Percentiles rank a stretch among this genome's conserved stretches.
Evolutionary conservation across 2,797 vertebrate species (phyloP).

Genomic region (Salmo trutta): DNA sequence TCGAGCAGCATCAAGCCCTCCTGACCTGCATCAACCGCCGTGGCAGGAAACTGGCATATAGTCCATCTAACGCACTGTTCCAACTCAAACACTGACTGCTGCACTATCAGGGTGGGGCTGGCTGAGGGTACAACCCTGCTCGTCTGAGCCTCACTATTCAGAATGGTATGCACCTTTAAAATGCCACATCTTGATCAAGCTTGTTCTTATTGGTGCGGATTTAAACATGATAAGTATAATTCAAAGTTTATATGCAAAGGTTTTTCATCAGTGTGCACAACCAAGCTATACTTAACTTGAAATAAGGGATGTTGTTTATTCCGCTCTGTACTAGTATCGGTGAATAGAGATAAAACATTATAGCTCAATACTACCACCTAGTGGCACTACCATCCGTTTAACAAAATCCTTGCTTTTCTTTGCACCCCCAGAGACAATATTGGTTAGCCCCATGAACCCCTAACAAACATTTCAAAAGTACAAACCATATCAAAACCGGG

Average conservation of each 20-base stretch:
- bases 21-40: slow-evolving; percentile 30
- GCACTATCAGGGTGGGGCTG: slow-evolving; percentile 31
- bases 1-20: slow-evolving; percentile 39
- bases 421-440: neutral
- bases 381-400: slow-evolving; percentile 30
- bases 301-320: neutral
- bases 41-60: slow-evolving; percentile 31
- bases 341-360: neutral
- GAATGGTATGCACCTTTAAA: neutral
- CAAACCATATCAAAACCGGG: slow-evolving; percentile 35
- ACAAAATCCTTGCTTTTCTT: neutral
- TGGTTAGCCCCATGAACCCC: neutral
- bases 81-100: slow-evolving; percentile 10
- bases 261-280: neutral
- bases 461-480: slow-evolving; percentile 9
- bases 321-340: neutral
- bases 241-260: neutral
- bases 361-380: slow-evolving; percentile 62
- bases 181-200: neutral
- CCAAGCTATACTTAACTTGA: neutral
- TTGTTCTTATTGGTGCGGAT: neutral
- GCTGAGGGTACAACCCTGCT: neutral
- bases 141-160: neutral
- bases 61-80: slow-evolving; percentile 12
- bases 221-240: neutral